Base-by-base conservation (phyloP, 1,140 invertebrate genomes). In the Eubasilissa regina region DNA sequence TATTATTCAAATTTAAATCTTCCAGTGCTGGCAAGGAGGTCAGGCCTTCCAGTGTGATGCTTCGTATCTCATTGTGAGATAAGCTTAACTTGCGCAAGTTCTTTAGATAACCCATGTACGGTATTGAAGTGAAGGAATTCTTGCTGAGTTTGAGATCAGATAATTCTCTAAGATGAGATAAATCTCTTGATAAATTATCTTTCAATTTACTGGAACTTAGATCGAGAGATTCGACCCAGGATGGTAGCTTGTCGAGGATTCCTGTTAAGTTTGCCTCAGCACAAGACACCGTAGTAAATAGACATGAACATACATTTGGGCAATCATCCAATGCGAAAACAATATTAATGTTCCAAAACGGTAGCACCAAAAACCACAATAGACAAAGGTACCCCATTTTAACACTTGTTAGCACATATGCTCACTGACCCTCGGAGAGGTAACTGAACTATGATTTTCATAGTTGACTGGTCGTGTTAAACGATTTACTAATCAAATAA, bases 221-320 rank as follows among this genome's bases (percentile, higher is more conserved):
- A 89, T 91, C 92, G 88, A 93, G 88, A 83, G 89, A 87, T 86
- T 88, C 89, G 84, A 91, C 90, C 89, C 92, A 92, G 87, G 88
- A 88, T 75, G 92, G 91, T 85, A 89, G 87, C 25, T 80, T 77
- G 25, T 79, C 74, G 73, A 92, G 91, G 83, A 92, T 88, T 81
- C 86, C 86, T 81, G 87, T 85, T 83, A 92, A 89, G 85, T 90
- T 90, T 85, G 90, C 89, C 81, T 90, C 89, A 77, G 89, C 89
- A 89, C 92, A 93, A 85, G 91, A 90, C 53, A 92, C 90, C 83
- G 89, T 90, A 60, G 88, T 86, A 81, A 89, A 87, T 62, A 92
- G 86, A 84, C 92, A 92, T 82, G 87, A 89, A 84, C 92, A 93
- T 85, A 89, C 89, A 82, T 87, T 86, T 66, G 90, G 91, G 80